These are phyloP conservation scores for Liposcelis brunnea DNA, from an alignment of 2,888 invertebrate genomes.

Conservation along the genomic window DNA sequence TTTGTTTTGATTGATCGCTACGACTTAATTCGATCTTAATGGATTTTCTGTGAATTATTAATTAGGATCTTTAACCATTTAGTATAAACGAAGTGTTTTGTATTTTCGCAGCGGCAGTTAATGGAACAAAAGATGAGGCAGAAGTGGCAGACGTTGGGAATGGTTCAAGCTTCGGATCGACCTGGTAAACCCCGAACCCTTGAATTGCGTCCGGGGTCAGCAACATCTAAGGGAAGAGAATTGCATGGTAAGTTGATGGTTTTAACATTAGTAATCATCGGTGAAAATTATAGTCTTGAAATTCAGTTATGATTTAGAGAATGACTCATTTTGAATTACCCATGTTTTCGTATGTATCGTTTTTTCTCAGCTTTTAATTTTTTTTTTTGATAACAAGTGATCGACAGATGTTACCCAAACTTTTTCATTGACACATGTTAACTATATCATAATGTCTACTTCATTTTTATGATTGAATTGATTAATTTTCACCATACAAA, in stretches of 20 bases:
- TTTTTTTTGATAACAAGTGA: too few relatives aligned
- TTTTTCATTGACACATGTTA: too few relatives aligned
- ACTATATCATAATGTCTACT: too few relatives aligned
- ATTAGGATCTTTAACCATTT: neutral
- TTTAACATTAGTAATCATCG: too few relatives aligned
- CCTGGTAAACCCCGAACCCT: constrained; percentile 40
- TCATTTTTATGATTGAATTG: too few relatives aligned
- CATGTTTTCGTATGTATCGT: too few relatives aligned
- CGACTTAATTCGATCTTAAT: neutral
- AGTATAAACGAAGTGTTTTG: too few relatives aligned
- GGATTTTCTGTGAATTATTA: neutral
- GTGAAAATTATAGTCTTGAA: too few relatives aligned
- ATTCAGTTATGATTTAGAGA: too few relatives aligned
- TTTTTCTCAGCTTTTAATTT: neutral
- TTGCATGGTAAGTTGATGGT: constrained; percentile 37
- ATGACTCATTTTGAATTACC: too few relatives aligned
- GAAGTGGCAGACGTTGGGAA: constrained; percentile 65
- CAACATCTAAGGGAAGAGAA: constrained; percentile 30
- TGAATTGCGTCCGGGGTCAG: constrained; percentile 10
- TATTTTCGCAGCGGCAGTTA: constrained; percentile 69
- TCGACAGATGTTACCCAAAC: too few relatives aligned
- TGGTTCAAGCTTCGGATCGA: constrained; percentile 74
- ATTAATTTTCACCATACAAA: too few relatives aligned
- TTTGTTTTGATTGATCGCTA: constrained; percentile 1
- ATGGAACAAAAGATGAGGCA: constrained; percentile 81